Conservation (phyloP, 2,888 invertebrate species). For the Acleris laterana region DNA sequence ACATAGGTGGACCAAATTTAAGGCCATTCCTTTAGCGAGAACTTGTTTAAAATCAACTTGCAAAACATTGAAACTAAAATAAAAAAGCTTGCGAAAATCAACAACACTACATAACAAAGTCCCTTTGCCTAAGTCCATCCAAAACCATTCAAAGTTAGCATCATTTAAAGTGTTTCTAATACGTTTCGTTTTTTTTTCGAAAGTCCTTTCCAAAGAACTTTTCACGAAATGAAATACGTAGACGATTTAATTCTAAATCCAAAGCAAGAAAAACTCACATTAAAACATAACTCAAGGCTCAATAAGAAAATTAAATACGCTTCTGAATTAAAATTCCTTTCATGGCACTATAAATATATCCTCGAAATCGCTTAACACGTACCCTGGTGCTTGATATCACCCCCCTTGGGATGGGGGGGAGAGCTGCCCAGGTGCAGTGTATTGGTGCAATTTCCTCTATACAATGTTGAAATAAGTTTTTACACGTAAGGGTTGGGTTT, state of each 20-base stretch:
- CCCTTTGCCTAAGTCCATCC: too few relatives aligned
- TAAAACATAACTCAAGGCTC: conserved; percentile 19
- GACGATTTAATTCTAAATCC: not conserved
- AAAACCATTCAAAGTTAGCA: too few relatives aligned
- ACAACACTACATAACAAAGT: too few relatives aligned
- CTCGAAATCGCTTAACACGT: conserved; percentile 36
- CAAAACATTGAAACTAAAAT: too few relatives aligned
- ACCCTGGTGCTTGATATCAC: conserved; percentile 26
- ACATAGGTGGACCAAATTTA: too few relatives aligned
- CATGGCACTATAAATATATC: conserved; percentile 31
- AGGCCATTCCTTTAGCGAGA: too few relatives aligned
- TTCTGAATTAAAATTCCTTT: conserved; percentile 29
- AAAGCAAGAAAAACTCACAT: not conserved
- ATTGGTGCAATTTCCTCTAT: conserved; percentile 70
- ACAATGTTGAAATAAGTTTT: conserved; percentile 38
- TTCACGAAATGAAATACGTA: not conserved
- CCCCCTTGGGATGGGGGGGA: conserved; percentile 36
- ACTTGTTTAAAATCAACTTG: too few relatives aligned
- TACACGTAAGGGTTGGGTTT: conserved; percentile 17
- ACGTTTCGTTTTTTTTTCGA: too few relatives aligned
- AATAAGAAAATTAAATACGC: conserved; percentile 21
- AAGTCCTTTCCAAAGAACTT: too few relatives aligned
- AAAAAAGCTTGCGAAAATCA: too few relatives aligned
- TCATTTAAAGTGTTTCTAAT: too few relatives aligned
- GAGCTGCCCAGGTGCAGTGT: conserved; percentile 65